Percentiles rank a stretch among this genome's conserved stretches.
These are phyloP conservation scores for Cinclus mexicanus DNA, from an alignment of 2,113 vertebrate species.

Conservation along the genomic window DNA sequence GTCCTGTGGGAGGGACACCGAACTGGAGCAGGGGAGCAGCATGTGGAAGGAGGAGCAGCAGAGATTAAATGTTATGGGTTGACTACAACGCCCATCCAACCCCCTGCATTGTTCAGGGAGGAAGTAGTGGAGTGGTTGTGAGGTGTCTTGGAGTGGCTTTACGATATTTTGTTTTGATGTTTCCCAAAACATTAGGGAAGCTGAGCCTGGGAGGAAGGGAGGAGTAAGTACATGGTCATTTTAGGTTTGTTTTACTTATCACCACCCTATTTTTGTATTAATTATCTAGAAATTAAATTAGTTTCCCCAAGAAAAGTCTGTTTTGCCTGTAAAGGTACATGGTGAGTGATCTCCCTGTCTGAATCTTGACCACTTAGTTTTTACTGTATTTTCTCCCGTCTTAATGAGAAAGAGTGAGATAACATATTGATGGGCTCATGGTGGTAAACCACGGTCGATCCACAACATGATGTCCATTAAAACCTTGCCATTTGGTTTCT, in stretches of 20 bases:
- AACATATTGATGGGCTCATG: not conserved
- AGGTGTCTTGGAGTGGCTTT: too few relatives aligned
- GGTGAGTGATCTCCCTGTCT: not conserved
- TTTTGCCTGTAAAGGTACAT: not conserved
- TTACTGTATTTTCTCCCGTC: not conserved
- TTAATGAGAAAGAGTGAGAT: not conserved
- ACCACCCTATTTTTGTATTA: not conserved
- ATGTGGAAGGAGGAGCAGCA: fast-evolving
- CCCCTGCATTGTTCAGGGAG: not conserved
- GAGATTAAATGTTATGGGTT: not conserved
- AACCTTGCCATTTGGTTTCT: not conserved
- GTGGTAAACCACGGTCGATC: not conserved
- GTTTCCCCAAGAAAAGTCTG: not conserved
- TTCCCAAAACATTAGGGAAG: not conserved
- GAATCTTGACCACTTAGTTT: not conserved
- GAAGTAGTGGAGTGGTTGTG: not conserved
- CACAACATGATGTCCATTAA: not conserved
- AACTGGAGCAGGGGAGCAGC: not conserved
- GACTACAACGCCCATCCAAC: not conserved
- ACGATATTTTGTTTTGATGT: too few relatives aligned
- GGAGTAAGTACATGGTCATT: fast-evolving
- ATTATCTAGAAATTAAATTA: not conserved
- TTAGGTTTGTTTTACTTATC: not conserved
- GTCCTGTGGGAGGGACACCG: not conserved
- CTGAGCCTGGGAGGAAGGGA: not conserved